Base-by-base conservation (phyloP, 2,113 vertebrate species). In the Aythya baeri region DNA sequence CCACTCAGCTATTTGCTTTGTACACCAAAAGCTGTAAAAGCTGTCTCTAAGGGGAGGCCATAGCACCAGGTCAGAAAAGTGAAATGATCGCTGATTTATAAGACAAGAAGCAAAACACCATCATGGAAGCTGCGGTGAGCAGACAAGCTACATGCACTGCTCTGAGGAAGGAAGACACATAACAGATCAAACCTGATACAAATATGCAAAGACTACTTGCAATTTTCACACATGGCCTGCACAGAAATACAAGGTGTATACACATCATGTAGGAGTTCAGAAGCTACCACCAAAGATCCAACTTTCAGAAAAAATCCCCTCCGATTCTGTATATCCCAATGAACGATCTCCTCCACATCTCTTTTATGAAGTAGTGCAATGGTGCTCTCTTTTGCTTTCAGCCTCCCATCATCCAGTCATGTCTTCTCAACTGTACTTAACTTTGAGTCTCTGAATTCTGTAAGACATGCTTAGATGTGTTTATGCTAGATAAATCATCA, bases 181-280 rank as follows among this genome's bases (percentile, higher is more conserved):
- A 49, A 58, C 7, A 61, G 7, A 61, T 6, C 32, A 32, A 12
- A 68, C 6, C 6, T 31, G 38, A 49, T 3, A 50, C 1, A 41
- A 20, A 38, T 71, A 36, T 7, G 55, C 58, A 34, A 77, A 83
- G 3, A 16, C 12, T 7, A 5, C 31, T 46, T 50, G 7, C 21
- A 61, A 26, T 17, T 46, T 31, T 55, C 34, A 49, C n/a, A 21
- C 46, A 1, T 1, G 17, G 31, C 6, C 79, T 72, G 59, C 8
- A 21, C 32, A 83, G 38, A 55, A 68, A n/a, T 0, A 17, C 34
- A 57, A 66, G 25, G 58, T 58, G 17, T 11, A 32, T 3, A 32
- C 26, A 50, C 32, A 46, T 6, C 20, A 32, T 0, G 1, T 0
- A 36, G 41, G 2, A 50, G 44, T 3, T 32, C n/a, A 50, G 46